Evolutionary conservation across 2,888 invertebrate genomes (phyloP), one percentile per base, ranked within the genome.

Genomic region (Bursaphelenchus okinawaensis): DNA sequence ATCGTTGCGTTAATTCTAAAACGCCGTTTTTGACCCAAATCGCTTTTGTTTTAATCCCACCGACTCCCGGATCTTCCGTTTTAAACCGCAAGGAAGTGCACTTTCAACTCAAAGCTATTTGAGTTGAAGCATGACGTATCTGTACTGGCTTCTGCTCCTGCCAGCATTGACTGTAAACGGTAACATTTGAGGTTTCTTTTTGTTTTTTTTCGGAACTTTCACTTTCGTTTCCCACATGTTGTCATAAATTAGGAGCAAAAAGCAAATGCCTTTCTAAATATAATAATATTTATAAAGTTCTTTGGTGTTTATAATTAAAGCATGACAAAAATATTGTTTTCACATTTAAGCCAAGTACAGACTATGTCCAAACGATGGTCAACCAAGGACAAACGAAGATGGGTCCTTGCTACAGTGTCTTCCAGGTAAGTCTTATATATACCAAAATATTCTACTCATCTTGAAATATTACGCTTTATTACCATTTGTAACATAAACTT

Each of bases 361-460:
- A 3, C 27, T 54, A 20, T 80, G 80, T 65, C 77, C 80, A 8
- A 80, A 80, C 63, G 73, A 71, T 23, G 77, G 77, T 59, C 59
- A 65, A 23, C 79, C 80, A 0, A 76, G 77, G 66, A 23, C 68
- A 50, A 74, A 77, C 50, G 63, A 62, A 3, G 62, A 69, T 2
- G 73, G 78, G 4, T 70, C 57, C 19, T 68, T 72, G 4, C 55
- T 80, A 12, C 80, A 80, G 65, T 80, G 80, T 59, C 63, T 80
- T 28, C 80, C 80, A 55, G 80, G 80, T 80, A 55, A 9, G n/a
- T 29, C 40, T 7, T 50, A 9, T 12, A 50, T n/a, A 40, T 40
- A 40, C 12, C 40, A 40, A 4, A 40, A 40, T n/a, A 12, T 12
- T 40, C 6, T 16, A 1, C 52, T 4, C 20, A 3, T 52, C 7